Evolutionary conservation across 2,113 vertebrate species (phyloP), one percentile per base, ranked within the genome.

Genomic region (Pholis gunnellus): DNA sequence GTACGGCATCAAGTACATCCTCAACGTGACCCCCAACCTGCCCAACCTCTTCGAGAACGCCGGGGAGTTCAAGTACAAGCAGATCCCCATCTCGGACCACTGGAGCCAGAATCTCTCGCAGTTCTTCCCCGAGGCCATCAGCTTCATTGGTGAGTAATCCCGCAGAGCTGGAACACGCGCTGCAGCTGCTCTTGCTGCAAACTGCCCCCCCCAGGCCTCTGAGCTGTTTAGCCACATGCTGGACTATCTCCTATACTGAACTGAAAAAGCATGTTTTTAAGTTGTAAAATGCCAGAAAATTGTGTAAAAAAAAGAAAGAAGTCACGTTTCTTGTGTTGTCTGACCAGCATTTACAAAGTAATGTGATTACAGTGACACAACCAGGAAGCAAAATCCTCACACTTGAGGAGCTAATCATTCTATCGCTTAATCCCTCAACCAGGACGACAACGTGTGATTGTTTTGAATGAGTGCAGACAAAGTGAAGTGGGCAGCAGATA

Each of bases 51-150:
- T 99, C 60, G 98, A 99, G 95, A 98, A 99, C 25, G 98, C 97
- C 0, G 97, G 98, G 1, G 97, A 98, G 91, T 99, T 99, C 80
- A 99, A 99, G 89, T 99, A 99, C 96, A 99, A 99, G 90, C 98
- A 99, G 94, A 99, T 99, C 88, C 98, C 98, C 6, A 99, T 99
- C 93, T 99, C 98, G 22, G 98, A 99, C 84, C 98, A 99, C 94
- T 99, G 98, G 98, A 99, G 98, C 95, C 98, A 99, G 93, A 99
- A 99, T 75, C 95, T 99, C 52, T 99, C 98, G 2, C 98, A 99
- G 95, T 99, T 99, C 95, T 99, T 99, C 82, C 98, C 98, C 0
- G 98, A 99, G 92, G 98, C 98, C 89, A 99, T 99, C 94, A 95
- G 97, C 88, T 99, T 99, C 81, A 99, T 99, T 88, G 98, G 98